phyloP scores from a whole-genome alignment of 2,113 vertebrate species.

The Bettongia penicillata region DNA sequence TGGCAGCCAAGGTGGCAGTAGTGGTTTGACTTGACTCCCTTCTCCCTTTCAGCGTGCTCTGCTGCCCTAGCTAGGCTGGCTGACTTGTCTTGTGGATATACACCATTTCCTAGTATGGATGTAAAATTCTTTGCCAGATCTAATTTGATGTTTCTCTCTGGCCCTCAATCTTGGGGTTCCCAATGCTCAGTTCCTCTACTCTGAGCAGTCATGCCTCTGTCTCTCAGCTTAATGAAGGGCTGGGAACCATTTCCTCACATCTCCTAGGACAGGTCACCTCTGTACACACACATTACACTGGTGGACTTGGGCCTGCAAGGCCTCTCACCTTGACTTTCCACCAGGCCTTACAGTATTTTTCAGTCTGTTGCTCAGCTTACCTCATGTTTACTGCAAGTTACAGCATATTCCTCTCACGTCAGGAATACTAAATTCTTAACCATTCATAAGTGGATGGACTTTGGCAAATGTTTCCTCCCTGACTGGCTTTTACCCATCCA shows the following conservation, averaged over 20 bases:
- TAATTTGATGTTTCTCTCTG: too few species aligned
- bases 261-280: background rate
- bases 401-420: too few species aligned
- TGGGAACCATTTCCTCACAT: background rate
- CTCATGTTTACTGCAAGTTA: background rate
- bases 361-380: background rate
- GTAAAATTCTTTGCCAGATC: too few species aligned
- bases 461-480: too few species aligned
- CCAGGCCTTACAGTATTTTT: background rate
- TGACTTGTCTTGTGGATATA: too few species aligned
- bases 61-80: too few species aligned
- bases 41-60: too few species aligned
- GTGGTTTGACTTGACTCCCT: too few species aligned
- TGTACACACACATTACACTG: background rate
- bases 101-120: too few species aligned
- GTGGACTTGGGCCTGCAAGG: too few species aligned
- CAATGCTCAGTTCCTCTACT: background rate
- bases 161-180: background rate
- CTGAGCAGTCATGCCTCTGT: background rate
- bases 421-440: too few species aligned
- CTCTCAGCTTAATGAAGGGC: background rate
- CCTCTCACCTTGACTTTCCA: background rate
- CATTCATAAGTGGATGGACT: background rate
- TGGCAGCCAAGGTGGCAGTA: too few species aligned
- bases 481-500: background rate